phyloP scores from a whole-genome alignment of 2,888 invertebrate species.

The Leptopilina myrica region DNA sequence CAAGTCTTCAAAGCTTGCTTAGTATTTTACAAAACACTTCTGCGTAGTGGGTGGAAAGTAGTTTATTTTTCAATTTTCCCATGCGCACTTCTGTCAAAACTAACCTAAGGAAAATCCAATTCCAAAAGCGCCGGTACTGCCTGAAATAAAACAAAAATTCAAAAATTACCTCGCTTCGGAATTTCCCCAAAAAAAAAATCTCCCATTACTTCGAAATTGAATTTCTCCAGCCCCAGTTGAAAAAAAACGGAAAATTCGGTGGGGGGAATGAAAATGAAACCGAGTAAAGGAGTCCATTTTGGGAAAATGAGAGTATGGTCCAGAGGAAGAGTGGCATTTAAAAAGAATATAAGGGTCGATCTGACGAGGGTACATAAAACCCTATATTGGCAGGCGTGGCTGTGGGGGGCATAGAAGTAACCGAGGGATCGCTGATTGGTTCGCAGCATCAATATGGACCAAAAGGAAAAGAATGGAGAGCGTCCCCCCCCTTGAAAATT shows the following conservation, averaged over 20 bases:
- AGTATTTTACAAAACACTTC: no score
- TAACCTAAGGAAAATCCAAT: no score
- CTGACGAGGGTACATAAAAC: constrained; percentile 72
- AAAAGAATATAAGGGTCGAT: constrained; percentile 67
- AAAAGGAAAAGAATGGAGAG: constrained; percentile 58
- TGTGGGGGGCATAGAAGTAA: constrained; percentile 68
- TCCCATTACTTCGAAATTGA: not conserved
- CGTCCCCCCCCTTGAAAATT: constrained; percentile 53
- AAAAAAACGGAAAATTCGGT: no score
- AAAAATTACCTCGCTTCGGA: no score
- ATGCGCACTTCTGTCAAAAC: no score
- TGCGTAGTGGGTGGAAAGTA: no score
- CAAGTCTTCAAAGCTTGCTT: no score
- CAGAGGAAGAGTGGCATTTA: constrained; percentile 57
- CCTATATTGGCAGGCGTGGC: constrained; percentile 77
- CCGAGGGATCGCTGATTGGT: constrained; percentile 73
- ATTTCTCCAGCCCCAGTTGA: not conserved
- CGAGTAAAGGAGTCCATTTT: constrained; percentile 69
- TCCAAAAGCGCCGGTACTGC: no score
- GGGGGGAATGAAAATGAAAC: constrained; percentile 42
- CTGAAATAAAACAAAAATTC: no score
- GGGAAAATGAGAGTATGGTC: constrained; percentile 69
- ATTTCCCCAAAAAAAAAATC: no score
- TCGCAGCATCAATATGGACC: constrained; percentile 54
- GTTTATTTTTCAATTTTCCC: no score